Conservation (phyloP, 2,888 invertebrate species). For the Eumerus sabulonum region DNA sequence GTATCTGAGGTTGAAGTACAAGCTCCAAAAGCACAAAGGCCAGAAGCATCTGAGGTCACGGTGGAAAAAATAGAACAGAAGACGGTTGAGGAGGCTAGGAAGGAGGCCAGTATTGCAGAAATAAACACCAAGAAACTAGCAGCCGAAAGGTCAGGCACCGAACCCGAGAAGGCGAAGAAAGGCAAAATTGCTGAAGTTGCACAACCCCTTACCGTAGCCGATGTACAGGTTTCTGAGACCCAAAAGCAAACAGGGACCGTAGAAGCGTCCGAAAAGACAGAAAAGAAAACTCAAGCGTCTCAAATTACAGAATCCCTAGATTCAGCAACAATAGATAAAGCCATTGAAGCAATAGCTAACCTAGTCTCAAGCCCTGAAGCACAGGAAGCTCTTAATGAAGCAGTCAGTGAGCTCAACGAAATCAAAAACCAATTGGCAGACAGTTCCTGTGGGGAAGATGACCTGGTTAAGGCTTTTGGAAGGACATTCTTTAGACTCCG, state of each 20-base stretch:
- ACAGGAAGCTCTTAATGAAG: not conserved
- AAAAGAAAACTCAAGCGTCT: not conserved
- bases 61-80: not conserved
- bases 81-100: conserved; percentile 16
- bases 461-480: conserved; percentile 55
- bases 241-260: not conserved
- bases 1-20: not conserved
- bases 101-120: conserved; percentile 3
- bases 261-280: not conserved
- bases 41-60: conserved; percentile 6
- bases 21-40: not conserved
- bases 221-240: not conserved
- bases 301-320: not conserved
- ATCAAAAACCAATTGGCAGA: conserved; percentile 32
- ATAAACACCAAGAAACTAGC: not conserved
- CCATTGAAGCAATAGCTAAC: conserved; percentile 21
- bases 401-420: conserved; percentile 33
- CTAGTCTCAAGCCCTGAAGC: conserved; percentile 9
- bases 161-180: not conserved
- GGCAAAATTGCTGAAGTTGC: not conserved
- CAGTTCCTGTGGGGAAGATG: conserved; percentile 19
- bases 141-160: conserved; percentile 4
- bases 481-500: conserved; percentile 73
- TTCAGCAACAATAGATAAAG: conserved; percentile 10
- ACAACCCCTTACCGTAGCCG: not conserved